Evolutionary conservation across 2,888 invertebrate species (phyloP).

Genomic region (Agelastica alni): DNA sequence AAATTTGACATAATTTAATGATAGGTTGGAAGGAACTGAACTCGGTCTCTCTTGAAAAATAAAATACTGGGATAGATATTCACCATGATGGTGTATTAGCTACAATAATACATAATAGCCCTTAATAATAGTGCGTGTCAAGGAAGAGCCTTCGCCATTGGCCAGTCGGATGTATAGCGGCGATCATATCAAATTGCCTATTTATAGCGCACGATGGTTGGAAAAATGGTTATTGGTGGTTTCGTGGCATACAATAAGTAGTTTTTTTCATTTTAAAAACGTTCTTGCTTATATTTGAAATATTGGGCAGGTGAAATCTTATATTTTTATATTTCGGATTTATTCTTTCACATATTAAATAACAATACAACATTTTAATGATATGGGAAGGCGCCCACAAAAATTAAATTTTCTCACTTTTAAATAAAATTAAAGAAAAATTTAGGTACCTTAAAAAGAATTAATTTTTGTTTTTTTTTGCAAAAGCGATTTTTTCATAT

Average conservation of each 20-base stretch:
- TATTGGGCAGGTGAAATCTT: no score
- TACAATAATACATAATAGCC: slow-evolving; percentile 58
- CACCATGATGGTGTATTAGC: slow-evolving; percentile 54
- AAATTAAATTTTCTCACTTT: no score
- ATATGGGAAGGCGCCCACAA: no score
- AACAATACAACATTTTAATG: no score
- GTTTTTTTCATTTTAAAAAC: slow-evolving; percentile 47
- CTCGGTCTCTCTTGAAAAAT: slow-evolving; percentile 44
- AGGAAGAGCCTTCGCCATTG: slow-evolving; percentile 51
- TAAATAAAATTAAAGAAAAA: no score
- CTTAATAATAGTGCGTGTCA: slow-evolving; percentile 57
- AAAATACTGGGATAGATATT: slow-evolving; percentile 50
- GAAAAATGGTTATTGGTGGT: slow-evolving; percentile 58
- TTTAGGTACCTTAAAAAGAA: no score
- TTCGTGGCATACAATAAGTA: slow-evolving; percentile 53
- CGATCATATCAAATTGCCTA: slow-evolving; percentile 58
- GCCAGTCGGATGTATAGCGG: slow-evolving; percentile 39
- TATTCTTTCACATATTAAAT: no score
- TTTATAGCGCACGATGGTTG: slow-evolving; percentile 53
- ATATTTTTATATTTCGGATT: no score
- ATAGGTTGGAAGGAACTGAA: slow-evolving; percentile 45
- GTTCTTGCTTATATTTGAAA: no score
- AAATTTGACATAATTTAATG: slow-evolving; percentile 54
- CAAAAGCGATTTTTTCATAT: no score
- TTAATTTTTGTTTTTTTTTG: no score